phyloP scores from a whole-genome alignment of 2,797 vertebrate genomes.

The Alosa sapidissima region DNA sequence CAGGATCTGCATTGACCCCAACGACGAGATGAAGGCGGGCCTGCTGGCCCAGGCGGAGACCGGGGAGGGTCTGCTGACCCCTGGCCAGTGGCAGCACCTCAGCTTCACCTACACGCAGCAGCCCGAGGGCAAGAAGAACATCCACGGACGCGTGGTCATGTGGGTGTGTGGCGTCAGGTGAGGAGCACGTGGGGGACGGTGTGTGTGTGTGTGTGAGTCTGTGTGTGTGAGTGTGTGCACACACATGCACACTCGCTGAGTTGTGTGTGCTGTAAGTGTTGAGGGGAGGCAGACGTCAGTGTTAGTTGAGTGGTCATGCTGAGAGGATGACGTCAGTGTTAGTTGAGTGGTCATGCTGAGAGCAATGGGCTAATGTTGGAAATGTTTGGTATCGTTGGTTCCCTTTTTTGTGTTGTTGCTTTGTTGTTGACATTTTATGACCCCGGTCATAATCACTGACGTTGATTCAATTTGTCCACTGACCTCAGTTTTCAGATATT shows the following conservation, averaged over 20 bases:
- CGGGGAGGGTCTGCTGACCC: constrained; percentile 75
- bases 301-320: background rate
- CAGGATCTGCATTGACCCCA: constrained; percentile 92
- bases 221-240: background rate
- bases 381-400: background rate
- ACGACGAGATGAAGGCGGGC: constrained; percentile 90
- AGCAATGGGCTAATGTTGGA: no score
- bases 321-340: background rate
- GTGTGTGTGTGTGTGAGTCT: background rate
- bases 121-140: constrained; percentile 90
- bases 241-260: no score
- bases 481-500: background rate
- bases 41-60: constrained; percentile 89
- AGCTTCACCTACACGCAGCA: constrained; percentile 89
- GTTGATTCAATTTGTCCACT: background rate
- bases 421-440: background rate
- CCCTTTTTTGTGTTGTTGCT: background rate
- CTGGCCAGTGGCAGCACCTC: constrained; percentile 89
- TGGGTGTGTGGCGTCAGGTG: constrained; percentile 97
- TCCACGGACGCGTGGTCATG: constrained; percentile 81
- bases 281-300: background rate
- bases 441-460: background rate
- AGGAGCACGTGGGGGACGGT: constrained; percentile 23
- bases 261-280: background rate
- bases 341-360: background rate